Evolutionary conservation across 1,140 invertebrate species (phyloP), one percentile per base, ranked within the genome.

Genomic region (Acromyrmex echinatior): DNA sequence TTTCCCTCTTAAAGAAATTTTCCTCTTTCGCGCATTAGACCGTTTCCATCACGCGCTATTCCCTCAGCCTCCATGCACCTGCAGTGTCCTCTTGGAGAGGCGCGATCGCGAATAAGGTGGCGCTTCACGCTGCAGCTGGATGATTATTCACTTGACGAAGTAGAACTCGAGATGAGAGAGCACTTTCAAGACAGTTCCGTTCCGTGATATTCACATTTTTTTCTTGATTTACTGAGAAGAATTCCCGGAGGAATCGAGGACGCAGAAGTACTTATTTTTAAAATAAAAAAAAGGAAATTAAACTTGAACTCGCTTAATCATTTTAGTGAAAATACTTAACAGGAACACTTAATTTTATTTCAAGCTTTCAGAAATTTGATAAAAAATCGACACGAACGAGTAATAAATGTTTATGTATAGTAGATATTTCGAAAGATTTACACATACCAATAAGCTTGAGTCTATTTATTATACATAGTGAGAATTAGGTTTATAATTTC

Each of bases 81-180:
- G 49, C 65, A 92, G 85, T 93, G 88, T 92, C 82, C 88, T 93
- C 80, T 92, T 91, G 92, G 89, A 93, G 92, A 91, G 90, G 92
- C 88, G 80, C 87, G 84, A 93, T 91, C 84, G 87, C 92, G 89
- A 85, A 80, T 58, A 86, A 91, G 93, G 94, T 94, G 93, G 89
- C 91, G 87, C 89, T 92, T 93, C 91, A 92, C 93, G 89, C 92
- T 93, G 91, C 91, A 90, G 91, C 92, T 92, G 74, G 77, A 77
- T 68, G 65, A 79, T 21, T 45, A 66, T 35, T 79, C 39, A 51
- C 18, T 79, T 58, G 77, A 79, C 35, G n/a, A 65, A 49, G 45
- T 31, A 79, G 56, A 79, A 3, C 62, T 31, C 16, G 18, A 79
- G n/a, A 28, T 45, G 18, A 58, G 31, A 25, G 21, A 58, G 31